Base-by-base conservation (phyloP, 2,888 invertebrate species). In the Electrophaes corylata region DNA sequence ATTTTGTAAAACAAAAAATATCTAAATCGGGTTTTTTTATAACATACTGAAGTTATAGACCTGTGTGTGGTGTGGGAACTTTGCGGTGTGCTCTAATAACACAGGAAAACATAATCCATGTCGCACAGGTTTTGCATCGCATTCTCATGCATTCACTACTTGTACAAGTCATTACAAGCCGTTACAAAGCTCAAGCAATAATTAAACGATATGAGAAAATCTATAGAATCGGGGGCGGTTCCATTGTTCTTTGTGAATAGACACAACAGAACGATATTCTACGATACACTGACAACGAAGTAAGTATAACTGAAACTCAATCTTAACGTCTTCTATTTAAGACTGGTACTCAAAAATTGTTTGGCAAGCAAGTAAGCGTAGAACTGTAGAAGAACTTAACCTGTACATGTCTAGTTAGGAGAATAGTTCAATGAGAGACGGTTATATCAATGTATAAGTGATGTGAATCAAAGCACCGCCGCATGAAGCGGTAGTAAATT, bases 181-280 rank as follows among this genome's bases (percentile, higher is more conserved):
- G 70, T 71, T 73, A 72, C 61, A 64, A 67, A 62, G 69, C 69
- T 65, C 65, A 59, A 66, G 64, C 66, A 71, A 74, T 67, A 64
- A 66, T 69, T 71, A 72, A 74, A 73, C 73, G 69, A 76, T 75
- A 76, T 80, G 76, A 61, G 76, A 81, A 74, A 73, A 64, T 67
- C 57, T 55, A 56, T 67, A 69, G 75, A 76, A 78, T 72, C 69
- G 75, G 72, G 73, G 79, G 77, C 78, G 80, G 50, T 39, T 31
- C 57, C 55, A 63, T 62, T 62, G 74, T 61, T 60, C 62, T 59
- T 51, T 37, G 60, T 67, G 26, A 57, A 52, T 49, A 31, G 39
- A 50, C 40, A 40, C 39, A 49, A 31, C 14, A 44, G 26, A 43
- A 43, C 26, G 6, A 44, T 26, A 14, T 43, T 48, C 43, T 37